Conservation (phyloP, 2,113 vertebrate genomes). For the Pteruthius melanotis region DNA sequence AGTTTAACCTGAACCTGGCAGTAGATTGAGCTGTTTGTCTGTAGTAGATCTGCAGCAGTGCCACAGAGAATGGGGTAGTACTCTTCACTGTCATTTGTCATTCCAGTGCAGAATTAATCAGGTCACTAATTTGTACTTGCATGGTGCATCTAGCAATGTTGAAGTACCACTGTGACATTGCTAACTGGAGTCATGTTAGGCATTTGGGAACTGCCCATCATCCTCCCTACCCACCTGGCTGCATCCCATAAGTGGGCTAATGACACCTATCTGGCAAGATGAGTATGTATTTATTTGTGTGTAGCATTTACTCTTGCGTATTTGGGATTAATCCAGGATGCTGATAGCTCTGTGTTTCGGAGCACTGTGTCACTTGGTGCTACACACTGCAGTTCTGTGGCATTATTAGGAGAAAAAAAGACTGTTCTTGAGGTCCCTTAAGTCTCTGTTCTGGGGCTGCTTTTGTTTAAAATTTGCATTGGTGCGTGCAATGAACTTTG, state of each 20-base stretch:
- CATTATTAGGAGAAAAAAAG: background rate
- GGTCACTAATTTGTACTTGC: background rate
- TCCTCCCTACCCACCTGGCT: background rate
- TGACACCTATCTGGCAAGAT: rapidly evolving
- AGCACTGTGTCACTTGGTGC: background rate
- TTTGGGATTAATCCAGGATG: background rate
- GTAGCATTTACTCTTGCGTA: background rate
- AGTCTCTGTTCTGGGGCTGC: background rate
- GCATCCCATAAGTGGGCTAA: background rate
- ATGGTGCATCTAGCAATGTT: background rate
- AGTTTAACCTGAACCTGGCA: background rate
- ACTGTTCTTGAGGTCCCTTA: background rate
- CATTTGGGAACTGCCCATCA: background rate
- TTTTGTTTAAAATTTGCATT: background rate
- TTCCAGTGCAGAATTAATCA: background rate
- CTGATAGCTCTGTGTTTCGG: background rate
- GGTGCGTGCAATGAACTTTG: background rate
- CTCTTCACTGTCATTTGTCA: background rate
- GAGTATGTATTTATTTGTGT: background rate
- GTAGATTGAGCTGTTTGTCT: background rate
- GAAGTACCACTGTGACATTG: background rate
- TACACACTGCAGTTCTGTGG: background rate
- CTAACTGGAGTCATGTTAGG: background rate
- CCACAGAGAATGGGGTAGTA: background rate
- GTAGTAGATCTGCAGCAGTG: background rate